Percentiles rank a stretch among this genome's conserved stretches.
These are phyloP conservation scores for Pelodytes ibericus DNA, from an alignment of 2,797 vertebrate species.

Conservation along the genomic window DNA sequence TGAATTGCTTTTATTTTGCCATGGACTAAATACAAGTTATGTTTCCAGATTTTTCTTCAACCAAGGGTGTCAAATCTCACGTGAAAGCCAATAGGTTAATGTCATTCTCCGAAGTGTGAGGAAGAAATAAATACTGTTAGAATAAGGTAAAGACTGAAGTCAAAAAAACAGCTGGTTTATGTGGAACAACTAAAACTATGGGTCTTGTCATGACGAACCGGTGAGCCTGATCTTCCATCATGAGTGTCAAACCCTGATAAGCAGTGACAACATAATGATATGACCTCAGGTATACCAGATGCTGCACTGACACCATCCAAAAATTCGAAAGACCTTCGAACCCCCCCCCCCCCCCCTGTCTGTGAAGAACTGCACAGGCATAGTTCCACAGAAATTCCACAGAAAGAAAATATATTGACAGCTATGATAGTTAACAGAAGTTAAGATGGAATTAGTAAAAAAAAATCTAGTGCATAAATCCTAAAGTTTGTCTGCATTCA, in stretches of 20 bases:
- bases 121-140: no score
- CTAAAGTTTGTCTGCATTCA: no score
- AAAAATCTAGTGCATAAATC: no score
- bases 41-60: no score
- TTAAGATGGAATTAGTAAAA: not conserved
- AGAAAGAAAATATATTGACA: slow-evolving; percentile 28
- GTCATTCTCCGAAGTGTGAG: no score
- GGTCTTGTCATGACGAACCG: slow-evolving; percentile 9
- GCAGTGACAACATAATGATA: slow-evolving; percentile 44
- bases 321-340: slow-evolving; percentile 40
- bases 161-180: not conserved
- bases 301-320: slow-evolving; percentile 26
- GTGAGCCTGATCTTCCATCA: slow-evolving; percentile 26
- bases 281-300: slow-evolving; percentile 52
- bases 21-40: no score
- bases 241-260: slow-evolving; percentile 12
- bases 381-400: slow-evolving; percentile 14
- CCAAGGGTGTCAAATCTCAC: no score
- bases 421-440: slow-evolving; percentile 44
- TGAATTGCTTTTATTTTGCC: no score
- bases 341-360: slow-evolving; percentile 21
- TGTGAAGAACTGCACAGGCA: slow-evolving; percentile 36
- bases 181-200: slow-evolving; percentile 17
- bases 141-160: no score
- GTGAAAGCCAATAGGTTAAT: no score